Evolutionary conservation across 2,797 vertebrate species (phyloP), one percentile per base, ranked within the genome.

Genomic region (Oryzias sinensis): DNA sequence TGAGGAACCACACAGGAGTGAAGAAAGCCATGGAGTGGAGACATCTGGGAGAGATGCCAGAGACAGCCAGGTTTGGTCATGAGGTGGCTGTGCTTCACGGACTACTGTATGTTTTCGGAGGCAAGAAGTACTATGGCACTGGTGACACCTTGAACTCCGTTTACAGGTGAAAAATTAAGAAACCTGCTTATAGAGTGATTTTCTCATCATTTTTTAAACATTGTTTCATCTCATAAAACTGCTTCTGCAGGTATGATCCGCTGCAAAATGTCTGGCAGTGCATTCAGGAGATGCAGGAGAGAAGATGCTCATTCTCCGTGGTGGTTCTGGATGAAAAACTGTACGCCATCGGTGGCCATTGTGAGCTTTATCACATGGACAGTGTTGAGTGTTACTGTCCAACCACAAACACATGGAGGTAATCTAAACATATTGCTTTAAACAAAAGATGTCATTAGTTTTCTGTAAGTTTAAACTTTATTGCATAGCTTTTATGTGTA

Each of bases 61-160:
- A 89, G 0, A 70, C 87, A 6, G 13, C 42, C 0, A 90, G 93
- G 57, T 94, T 93, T 54, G 60, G 83, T 25, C 94, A 96, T 4
- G 91, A 90, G 5, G 90, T 92, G 4, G 85, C 58, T 0, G 89
- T 95, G 17, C 82, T 93, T 29, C 78, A 83, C 16, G 92, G 88
- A 53, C 63, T 66, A 46, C 89, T 98, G 25, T 97, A 95, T 0
- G 41, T 98, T 46, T 89, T 94, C 37, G 96, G 95, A 29, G 96
- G 96, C 22, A 96, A 96, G 65, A 88, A 88, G 73, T 96, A 94
- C 84, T 97, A 96, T 0, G 87, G 94, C 7, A 77, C 72, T 17
- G 16, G 27, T 15, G 93, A 94, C 82, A 92, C 81, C 4, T 77
- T 97, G 81, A 85, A 89, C 67, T 95, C 91, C 4, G 92, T 90